Evolutionary conservation across 2,113 vertebrate genomes (phyloP), one percentile per base, ranked within the genome.

Genomic region (Tringa solitaria): DNA sequence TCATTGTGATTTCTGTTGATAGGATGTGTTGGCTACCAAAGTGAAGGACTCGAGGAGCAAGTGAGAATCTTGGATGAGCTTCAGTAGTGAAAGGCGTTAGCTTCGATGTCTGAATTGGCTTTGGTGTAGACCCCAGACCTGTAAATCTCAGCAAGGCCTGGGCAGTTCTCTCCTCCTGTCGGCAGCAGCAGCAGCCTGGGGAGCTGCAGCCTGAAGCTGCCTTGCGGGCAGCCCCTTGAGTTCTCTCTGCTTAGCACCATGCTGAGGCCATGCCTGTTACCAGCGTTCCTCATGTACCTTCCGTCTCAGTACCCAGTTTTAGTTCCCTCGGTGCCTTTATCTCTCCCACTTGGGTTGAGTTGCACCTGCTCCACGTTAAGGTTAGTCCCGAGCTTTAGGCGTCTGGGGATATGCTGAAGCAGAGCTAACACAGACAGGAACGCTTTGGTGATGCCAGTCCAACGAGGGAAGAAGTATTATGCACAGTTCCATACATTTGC

Each of bases 271-370:
- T 20, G 4, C 4, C 4, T 24, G 43, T 65, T 64, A n/a, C 33
- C 10, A 6, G 12, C 57, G 45, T 32, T 60, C 10, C 6, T 53
- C 27, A 21, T 0, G 0, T 39, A 45, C 39, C 32, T 79, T 39
- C 54, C 53, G 2, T 57, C 23, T 79, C 18, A 4, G 15, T 12
- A 43, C 33, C 28, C 13, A 9, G 1, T 53, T 89, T 45, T 82
- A n/a, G 32, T 64, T 90, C 48, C 43, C 28, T 54, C 0, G 0
- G 16, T 64, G 60, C 20, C 46, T 57, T 46, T 46, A 0, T 50
- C 20, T 32, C 37, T 78, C n/a, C 13, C 14, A 4, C 14, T 37
- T 2, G 1, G 21, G 21, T 8, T 81, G 46, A 81, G 35, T 74
- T 82, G 56, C 33, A 8, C 15, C 20, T 63, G 4, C 8, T 72